Percentiles rank a stretch among this genome's conserved stretches.
phyloP scores from a whole-genome alignment of 2,888 invertebrate species.

The Athalia cordata region DNA sequence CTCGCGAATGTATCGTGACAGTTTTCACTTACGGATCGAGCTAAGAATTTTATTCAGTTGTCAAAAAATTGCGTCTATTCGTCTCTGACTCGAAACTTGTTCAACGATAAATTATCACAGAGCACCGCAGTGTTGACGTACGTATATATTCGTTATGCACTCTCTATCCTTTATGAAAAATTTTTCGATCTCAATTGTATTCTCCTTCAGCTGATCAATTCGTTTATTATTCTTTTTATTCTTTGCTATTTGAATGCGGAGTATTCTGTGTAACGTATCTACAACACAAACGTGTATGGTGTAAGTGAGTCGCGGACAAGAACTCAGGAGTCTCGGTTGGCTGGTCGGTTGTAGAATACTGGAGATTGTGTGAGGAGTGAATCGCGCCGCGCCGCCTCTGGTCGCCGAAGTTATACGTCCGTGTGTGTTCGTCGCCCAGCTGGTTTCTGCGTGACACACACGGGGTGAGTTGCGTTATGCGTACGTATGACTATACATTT shows the following conservation, averaged over 20 bases:
- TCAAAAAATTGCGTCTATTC: too few species aligned
- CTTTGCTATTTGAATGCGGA: background rate
- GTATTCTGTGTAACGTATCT: background rate
- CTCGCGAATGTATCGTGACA: background rate
- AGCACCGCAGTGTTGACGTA: too few species aligned
- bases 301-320: conserved; percentile 21
- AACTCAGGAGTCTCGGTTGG: conserved; percentile 51
- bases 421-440: conserved; percentile 24
- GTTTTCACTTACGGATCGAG: background rate
- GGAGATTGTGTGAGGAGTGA: conserved; percentile 47
- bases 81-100: too few species aligned
- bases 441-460: conserved; percentile 13
- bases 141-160: too few species aligned
- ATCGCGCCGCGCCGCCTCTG: conserved; percentile 44
- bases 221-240: background rate
- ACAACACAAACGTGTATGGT: background rate
- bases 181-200: too few species aligned
- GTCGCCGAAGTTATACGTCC: conserved; percentile 5
- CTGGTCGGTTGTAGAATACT: conserved; percentile 50
- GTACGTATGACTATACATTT: conserved; percentile 1
- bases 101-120: too few species aligned
- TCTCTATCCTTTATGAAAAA: too few species aligned
- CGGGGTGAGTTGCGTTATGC: background rate
- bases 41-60: too few species aligned
- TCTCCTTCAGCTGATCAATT: too few species aligned